Conservation (phyloP, 2,797 vertebrate species). For the Epinephelus coioides region DNA sequence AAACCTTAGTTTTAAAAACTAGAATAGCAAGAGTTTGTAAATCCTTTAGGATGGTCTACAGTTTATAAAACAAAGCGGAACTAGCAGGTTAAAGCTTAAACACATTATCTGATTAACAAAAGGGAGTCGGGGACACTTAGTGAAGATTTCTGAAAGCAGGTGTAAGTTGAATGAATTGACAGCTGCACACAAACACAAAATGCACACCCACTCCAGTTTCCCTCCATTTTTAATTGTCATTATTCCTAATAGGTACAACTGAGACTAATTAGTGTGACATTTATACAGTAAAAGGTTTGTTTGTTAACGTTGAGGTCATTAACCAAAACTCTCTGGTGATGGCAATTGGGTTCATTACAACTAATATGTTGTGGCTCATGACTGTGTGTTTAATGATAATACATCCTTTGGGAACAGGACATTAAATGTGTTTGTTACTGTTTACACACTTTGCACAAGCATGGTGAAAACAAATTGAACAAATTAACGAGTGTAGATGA, state of each 20-base stretch:
- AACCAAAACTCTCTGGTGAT: constrained; percentile 20
- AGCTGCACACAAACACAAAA: not conserved
- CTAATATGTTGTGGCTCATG: constrained; percentile 8
- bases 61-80: not conserved
- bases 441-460: not conserved
- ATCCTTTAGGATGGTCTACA: not conserved
- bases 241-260: not conserved
- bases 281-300: constrained; percentile 20
- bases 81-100: not conserved
- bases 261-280: constrained; percentile 34
- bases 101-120: not conserved
- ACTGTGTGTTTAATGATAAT: constrained; percentile 3
- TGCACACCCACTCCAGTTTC: not conserved
- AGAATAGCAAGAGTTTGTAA: not conserved
- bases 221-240: not conserved
- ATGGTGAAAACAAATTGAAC: not conserved
- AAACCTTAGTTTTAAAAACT: not conserved
- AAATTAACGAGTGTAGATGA: not conserved
- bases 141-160: not conserved
- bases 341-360: constrained; percentile 16
- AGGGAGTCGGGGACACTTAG: not conserved
- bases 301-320: constrained; percentile 21
- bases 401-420: not conserved
- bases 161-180: not conserved
- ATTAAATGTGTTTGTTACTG: not conserved